phyloP scores from a whole-genome alignment of 2,888 invertebrate species.

The Ephialtes manifestator region DNA sequence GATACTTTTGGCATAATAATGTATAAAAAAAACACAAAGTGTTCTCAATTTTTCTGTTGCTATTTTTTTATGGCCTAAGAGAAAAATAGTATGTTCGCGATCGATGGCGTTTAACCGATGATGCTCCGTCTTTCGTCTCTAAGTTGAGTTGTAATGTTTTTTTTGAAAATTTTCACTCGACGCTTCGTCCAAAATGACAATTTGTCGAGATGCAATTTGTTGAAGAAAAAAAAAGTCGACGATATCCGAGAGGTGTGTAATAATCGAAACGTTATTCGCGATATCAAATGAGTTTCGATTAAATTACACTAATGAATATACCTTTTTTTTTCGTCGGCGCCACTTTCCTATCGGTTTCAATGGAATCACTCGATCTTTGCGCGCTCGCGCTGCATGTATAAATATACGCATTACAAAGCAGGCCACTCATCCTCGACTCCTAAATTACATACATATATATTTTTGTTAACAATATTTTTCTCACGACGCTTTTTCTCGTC shows the following conservation, averaged over 20 bases:
- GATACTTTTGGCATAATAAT: conserved; percentile 66
- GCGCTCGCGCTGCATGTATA: conserved; percentile 58
- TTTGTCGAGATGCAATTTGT: conserved; percentile 37
- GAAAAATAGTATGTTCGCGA: conserved; percentile 52
- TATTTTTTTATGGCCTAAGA: conserved; percentile 55
- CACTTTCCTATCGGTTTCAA: conserved; percentile 32
- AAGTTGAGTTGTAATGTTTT: not conserved
- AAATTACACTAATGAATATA: conserved; percentile 43
- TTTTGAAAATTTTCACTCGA: conserved; percentile 22
- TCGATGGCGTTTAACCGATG: conserved; percentile 11
- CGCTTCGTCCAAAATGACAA: conserved; percentile 51
- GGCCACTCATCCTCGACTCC: conserved; percentile 65
- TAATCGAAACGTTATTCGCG: conserved; percentile 47
- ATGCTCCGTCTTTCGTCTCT: conserved; percentile 13
- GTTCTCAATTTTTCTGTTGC: not conserved
- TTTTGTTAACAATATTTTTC: conserved; percentile 66
- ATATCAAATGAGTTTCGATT: conserved; percentile 42
- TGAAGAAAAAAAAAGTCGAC: conserved; percentile 35
- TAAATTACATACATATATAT: conserved; percentile 57
- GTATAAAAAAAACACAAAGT: conserved; percentile 69
- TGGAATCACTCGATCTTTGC: conserved; percentile 56
- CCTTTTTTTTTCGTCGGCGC: conserved; percentile 39
- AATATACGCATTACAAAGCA: conserved; percentile 68
- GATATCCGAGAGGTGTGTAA: conserved; percentile 31
- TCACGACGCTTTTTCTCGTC: conserved; percentile 55